Evolutionary conservation across 2,113 vertebrate species (phyloP).

Genomic region (Lagopus leucura): DNA sequence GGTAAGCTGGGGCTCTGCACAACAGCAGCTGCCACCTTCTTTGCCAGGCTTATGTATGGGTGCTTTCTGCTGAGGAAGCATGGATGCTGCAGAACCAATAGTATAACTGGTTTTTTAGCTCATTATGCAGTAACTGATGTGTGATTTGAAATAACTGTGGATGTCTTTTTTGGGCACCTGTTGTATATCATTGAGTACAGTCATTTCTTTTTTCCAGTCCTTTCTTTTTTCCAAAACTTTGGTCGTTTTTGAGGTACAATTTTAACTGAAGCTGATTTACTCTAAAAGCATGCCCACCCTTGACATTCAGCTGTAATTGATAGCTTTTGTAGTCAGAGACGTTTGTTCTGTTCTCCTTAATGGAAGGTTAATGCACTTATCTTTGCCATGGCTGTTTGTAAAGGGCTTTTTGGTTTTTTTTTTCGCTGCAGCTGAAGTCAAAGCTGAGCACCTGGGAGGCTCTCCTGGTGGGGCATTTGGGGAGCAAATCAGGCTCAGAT

Average conservation of each 20-base stretch:
- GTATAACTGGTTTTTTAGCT: background rate
- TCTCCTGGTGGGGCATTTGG: background rate
- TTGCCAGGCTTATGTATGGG: rapidly evolving
- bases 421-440: background rate
- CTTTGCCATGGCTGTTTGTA: background rate
- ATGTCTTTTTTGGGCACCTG: background rate
- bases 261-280: background rate
- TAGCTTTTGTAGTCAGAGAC: background rate
- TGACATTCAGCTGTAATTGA: background rate
- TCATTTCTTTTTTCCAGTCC: rapidly evolving
- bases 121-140: rapidly evolving
- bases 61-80: background rate
- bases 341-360: background rate
- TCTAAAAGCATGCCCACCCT: background rate
- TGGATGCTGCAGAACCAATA: background rate
- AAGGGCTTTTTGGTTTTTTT: conserved; percentile 2
- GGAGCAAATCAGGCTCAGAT: background rate
- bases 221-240: background rate
- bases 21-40: too few species aligned
- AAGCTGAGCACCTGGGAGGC: rapidly evolving
- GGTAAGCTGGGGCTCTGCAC: background rate
- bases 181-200: background rate
- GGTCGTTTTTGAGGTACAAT: background rate
- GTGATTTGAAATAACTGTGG: too few species aligned
- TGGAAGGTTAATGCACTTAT: background rate